Conservation (phyloP, 2,888 invertebrate species). For the Aleiodes testaceus region DNA sequence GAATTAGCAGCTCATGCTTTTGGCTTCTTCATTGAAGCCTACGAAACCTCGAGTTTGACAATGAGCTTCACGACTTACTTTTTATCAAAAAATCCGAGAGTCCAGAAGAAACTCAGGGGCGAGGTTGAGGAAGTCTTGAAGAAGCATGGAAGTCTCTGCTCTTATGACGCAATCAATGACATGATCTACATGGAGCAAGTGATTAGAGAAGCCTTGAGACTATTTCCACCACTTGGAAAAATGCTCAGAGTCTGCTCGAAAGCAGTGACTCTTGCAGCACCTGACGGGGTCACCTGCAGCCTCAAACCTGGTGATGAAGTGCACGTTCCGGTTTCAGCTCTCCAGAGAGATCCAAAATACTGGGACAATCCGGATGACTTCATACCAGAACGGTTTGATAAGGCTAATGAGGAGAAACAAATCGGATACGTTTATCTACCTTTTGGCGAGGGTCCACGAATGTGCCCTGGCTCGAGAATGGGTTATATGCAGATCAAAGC, state of each 20-base stretch:
- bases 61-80: slow-evolving; percentile 73
- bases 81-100: slow-evolving; percentile 69
- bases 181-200: slow-evolving; percentile 75
- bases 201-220: slow-evolving; percentile 56
- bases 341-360: slow-evolving; percentile 48
- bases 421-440: slow-evolving; percentile 43
- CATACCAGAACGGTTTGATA: slow-evolving; percentile 51
- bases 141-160: slow-evolving; percentile 65
- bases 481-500: slow-evolving; percentile 47
- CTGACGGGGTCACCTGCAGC: slow-evolving; percentile 54
- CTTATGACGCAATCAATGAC: slow-evolving; percentile 72
- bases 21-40: slow-evolving; percentile 74
- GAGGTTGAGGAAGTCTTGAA: slow-evolving; percentile 69
- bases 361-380: slow-evolving; percentile 50
- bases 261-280: slow-evolving; percentile 49
- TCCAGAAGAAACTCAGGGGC: slow-evolving; percentile 71
- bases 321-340: slow-evolving; percentile 49
- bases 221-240: slow-evolving; percentile 44
- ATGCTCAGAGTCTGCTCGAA: slow-evolving; percentile 52
- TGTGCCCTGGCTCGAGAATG: slow-evolving; percentile 48
- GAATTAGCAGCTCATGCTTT: slow-evolving; percentile 71
- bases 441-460: slow-evolving; percentile 50
- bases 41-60: slow-evolving; percentile 74
- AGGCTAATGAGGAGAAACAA: slow-evolving; percentile 23
- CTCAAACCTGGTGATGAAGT: slow-evolving; percentile 53